Evolutionary conservation across 2,113 vertebrate genomes (phyloP).

Genomic region (Emberiza fucata): DNA sequence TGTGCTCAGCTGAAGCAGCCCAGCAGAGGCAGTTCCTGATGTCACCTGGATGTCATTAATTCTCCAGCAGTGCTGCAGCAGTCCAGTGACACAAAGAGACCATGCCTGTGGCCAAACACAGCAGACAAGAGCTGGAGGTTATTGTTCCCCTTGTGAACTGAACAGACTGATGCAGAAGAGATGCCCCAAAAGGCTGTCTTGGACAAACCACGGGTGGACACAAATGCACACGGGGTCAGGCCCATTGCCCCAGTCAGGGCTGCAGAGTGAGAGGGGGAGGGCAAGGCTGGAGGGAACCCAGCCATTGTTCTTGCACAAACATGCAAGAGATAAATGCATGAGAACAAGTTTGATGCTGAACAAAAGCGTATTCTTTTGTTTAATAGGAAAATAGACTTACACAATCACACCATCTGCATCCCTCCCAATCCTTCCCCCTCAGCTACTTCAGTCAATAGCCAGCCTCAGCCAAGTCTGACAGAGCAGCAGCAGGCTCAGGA

Average conservation of each 20-base stretch:
- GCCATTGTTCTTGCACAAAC: slow-evolving; percentile 33
- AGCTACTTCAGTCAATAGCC: neutral
- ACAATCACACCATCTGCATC: slow-evolving; percentile 46
- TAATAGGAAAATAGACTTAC: slow-evolving; percentile 42
- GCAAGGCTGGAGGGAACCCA: slow-evolving; percentile 16
- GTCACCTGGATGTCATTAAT: neutral
- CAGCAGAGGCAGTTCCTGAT: neutral
- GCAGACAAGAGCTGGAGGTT: neutral
- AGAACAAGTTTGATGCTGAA: slow-evolving; percentile 30
- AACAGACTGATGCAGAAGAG: neutral
- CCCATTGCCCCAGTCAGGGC: neutral
- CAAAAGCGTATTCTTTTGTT: slow-evolving; percentile 37
- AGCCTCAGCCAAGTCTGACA: neutral
- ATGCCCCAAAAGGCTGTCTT: neutral
- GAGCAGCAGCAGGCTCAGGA: neutral
- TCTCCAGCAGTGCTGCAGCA: neutral
- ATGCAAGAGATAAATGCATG: neutral
- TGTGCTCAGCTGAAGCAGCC: neutral
- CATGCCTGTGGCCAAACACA: neutral
- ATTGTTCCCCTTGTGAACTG: neutral
- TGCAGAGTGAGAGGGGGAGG: neutral
- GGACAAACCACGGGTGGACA: fast-evolving
- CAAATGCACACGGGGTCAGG: fast-evolving
- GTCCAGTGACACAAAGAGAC: neutral
- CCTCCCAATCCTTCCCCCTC: neutral